A percentile compares a stretch with the other conserved stretches of the same genome.
phyloP scores from a whole-genome alignment of 92 coral and sea anemone species.

The Palythoa grandiflora region DNA sequence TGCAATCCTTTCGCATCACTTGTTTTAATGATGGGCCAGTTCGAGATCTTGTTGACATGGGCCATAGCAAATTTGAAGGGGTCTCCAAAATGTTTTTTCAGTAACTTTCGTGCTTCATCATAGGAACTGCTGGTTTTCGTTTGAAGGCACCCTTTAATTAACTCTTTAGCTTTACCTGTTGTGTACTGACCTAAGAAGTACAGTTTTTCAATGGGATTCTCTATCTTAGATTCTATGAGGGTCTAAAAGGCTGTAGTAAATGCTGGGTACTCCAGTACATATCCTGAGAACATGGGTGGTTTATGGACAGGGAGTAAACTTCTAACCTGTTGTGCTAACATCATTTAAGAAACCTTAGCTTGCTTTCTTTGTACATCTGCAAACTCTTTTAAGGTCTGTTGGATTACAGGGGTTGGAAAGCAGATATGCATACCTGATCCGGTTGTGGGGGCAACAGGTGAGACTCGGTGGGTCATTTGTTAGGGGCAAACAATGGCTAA shows the following conservation, averaged over 20 bases:
- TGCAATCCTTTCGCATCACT: slow-evolving; percentile 72
- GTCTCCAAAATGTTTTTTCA: slow-evolving; percentile 73
- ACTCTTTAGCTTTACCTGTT: slow-evolving; percentile 64
- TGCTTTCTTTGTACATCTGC: slow-evolving; percentile 65
- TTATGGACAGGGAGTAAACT: slow-evolving; percentile 48
- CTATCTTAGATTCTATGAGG: slow-evolving; percentile 72
- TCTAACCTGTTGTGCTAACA: slow-evolving; percentile 67
- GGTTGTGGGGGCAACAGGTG: slow-evolving; percentile 1
- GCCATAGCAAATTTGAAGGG: slow-evolving; percentile 76
- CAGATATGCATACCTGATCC: not conserved
- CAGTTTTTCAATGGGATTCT: slow-evolving; percentile 57
- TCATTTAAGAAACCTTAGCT: slow-evolving; percentile 68
- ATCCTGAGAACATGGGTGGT: slow-evolving; percentile 58
- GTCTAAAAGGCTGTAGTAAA: slow-evolving; percentile 71
- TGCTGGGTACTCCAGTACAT: slow-evolving; percentile 68
- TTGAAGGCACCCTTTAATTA: slow-evolving; percentile 69
- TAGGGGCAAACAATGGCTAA: not conserved
- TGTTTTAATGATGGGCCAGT: slow-evolving; percentile 69
- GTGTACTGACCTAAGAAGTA: slow-evolving; percentile 77
- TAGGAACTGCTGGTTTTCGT: slow-evolving; percentile 60
- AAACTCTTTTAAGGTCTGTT: slow-evolving; percentile 41
- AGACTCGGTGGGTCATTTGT: not conserved
- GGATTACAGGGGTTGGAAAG: not conserved
- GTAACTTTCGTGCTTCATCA: slow-evolving; percentile 60
- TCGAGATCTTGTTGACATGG: slow-evolving; percentile 55